Percentiles rank a stretch among this genome's conserved stretches.
Conservation (phyloP, 2,888 invertebrate species). For the Calameuta pallipes region DNA sequence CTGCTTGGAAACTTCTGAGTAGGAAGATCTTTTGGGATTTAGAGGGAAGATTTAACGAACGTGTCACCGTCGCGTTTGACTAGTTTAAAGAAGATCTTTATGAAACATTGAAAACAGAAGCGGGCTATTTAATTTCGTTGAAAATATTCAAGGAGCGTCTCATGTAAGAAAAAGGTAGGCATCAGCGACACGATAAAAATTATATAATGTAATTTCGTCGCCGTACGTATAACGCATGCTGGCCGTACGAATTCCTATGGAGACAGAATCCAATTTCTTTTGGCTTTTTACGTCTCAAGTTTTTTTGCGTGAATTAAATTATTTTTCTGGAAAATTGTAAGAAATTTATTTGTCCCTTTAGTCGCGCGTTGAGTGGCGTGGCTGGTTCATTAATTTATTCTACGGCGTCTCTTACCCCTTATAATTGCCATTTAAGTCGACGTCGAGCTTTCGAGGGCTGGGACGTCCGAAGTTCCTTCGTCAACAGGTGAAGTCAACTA, state of each 20-base stretch:
- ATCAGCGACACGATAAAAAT: not conserved
- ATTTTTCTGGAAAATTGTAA: not conserved
- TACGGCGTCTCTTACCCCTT: not conserved
- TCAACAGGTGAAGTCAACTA: not conserved
- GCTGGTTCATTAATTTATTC: not conserved
- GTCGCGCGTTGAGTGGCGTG: not conserved
- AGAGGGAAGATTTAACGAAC: not conserved
- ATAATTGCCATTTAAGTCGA: not conserved
- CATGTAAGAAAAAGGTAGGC: not conserved
- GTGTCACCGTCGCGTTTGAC: not conserved
- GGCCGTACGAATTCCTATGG: not conserved
- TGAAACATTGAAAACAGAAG: not conserved
- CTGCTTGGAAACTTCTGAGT: not conserved
- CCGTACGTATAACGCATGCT: not conserved
- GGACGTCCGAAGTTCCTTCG: not conserved
- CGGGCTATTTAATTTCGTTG: not conserved
- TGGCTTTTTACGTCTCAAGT: not conserved
- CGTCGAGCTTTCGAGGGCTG: not conserved
- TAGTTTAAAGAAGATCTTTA: not conserved
- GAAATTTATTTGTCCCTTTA: not conserved
- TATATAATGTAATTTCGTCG: not conserved
- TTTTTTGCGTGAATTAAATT: not conserved
- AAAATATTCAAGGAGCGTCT: not conserved
- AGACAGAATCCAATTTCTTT: not conserved
- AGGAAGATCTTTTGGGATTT: too few species aligned